Conservation (phyloP, 2,888 invertebrate species). For the Melipona beecheii region DNA sequence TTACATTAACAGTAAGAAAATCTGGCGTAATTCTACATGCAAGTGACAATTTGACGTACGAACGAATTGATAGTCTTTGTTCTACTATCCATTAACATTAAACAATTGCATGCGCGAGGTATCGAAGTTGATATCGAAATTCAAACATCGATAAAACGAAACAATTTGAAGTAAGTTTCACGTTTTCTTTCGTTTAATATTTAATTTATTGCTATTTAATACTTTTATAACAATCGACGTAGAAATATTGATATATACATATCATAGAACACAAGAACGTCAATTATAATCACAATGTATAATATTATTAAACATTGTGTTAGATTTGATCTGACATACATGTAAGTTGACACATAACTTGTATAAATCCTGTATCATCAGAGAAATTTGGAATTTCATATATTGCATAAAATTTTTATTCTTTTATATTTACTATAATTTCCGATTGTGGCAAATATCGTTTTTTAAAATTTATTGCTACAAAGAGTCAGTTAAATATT, state of each 20-base stretch:
- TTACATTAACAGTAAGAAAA: slow-evolving; percentile 2
- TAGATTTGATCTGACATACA: not conserved
- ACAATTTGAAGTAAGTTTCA: slow-evolving; percentile 1
- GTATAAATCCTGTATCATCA: not conserved
- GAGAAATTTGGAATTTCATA: not conserved
- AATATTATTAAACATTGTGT: not conserved
- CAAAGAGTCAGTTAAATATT: not conserved
- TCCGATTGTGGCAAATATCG: not conserved
- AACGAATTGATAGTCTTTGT: not conserved
- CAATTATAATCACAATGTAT: not conserved
- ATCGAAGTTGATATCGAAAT: slow-evolving; percentile 45
- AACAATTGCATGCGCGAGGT: slow-evolving; percentile 25
- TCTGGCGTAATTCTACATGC: slow-evolving; percentile 22
- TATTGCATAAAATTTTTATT: not conserved
- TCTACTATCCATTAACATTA: not conserved
- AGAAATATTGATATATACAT: not conserved
- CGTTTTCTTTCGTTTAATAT: slow-evolving; percentile 4
- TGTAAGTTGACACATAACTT: not conserved
- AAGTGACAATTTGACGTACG: slow-evolving; percentile 19
- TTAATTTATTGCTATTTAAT: not conserved
- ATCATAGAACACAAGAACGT: not conserved
- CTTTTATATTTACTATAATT: not conserved
- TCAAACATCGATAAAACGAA: slow-evolving; percentile 35
- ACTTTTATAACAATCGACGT: not conserved
- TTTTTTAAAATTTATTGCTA: not conserved